Evolutionary conservation across 30 jellyfish, hydroid and myxozoan genomes (phyloP).

Genomic region (Mastigias papua): DNA sequence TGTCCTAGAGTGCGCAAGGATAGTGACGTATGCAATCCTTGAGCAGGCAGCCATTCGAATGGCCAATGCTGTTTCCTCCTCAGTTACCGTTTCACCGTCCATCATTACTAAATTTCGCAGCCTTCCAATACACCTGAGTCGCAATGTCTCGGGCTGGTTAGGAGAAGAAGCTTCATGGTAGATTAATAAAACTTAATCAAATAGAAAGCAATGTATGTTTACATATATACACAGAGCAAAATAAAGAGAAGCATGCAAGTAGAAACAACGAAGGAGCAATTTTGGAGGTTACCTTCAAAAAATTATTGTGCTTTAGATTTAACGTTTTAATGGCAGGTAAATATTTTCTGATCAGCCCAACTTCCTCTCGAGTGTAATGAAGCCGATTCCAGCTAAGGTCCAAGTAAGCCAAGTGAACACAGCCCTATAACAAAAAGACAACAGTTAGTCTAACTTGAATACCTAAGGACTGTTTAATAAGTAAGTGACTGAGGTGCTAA

Average conservation of each 20-base stretch:
- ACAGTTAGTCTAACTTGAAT: neutral
- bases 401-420: slow-evolving; percentile 56
- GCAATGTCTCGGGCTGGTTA: slow-evolving; percentile 74
- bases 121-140: slow-evolving; percentile 94
- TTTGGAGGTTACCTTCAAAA: slow-evolving; percentile 67
- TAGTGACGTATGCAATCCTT: slow-evolving; percentile 81
- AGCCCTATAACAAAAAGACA: slow-evolving; percentile 43
- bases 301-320: slow-evolving; percentile 76
- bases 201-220: too few relatives aligned
- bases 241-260: neutral
- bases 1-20: slow-evolving; percentile 88
- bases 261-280: neutral
- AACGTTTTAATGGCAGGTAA: slow-evolving; percentile 72
- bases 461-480: neutral
- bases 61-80: slow-evolving; percentile 87
- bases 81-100: slow-evolving; percentile 74
- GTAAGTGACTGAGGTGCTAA: too few relatives aligned
- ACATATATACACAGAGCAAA: neutral
- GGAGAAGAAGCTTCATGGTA: neutral
- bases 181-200: neutral
- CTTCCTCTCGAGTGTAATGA: slow-evolving; percentile 92
- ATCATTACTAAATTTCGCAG: slow-evolving; percentile 73
- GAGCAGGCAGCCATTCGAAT: slow-evolving; percentile 89
- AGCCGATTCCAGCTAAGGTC: slow-evolving; percentile 88
- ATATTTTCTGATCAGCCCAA: slow-evolving; percentile 73